Percentiles rank a stretch among this genome's conserved stretches.
These are phyloP conservation scores for Diplolepis rosae DNA, from an alignment of 2,888 invertebrate species.

Conservation along the genomic window DNA sequence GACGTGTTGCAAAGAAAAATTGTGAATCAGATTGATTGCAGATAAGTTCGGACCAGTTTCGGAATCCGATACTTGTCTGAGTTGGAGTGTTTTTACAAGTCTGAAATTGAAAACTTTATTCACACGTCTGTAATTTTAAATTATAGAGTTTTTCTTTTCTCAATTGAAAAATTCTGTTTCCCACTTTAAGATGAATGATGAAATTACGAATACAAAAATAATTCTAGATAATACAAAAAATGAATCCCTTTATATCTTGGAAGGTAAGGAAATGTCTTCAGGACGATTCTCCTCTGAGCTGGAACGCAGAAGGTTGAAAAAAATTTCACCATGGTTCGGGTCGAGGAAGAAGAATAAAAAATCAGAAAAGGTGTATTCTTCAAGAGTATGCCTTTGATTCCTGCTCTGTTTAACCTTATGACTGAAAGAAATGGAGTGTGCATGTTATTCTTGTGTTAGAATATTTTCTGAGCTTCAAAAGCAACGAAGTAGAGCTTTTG, in stretches of 20 bases:
- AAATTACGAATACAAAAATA: neutral
- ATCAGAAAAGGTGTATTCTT: slow-evolving; percentile 8
- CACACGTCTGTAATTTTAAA: neutral
- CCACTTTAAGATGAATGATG: neutral
- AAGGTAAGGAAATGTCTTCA: neutral
- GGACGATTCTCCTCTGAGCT: neutral
- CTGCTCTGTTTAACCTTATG: neutral
- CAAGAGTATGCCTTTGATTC: neutral
- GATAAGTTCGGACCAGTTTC: no score
- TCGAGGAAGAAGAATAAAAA: slow-evolving; percentile 50
- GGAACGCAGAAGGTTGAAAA: neutral
- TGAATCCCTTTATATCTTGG: neutral
- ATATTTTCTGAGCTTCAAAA: neutral
- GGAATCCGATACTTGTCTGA: no score
- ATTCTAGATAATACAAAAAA: neutral
- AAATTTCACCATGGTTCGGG: slow-evolving; percentile 35
- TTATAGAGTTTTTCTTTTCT: neutral
- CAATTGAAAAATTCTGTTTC: neutral
- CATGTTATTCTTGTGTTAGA: neutral
- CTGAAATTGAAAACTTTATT: neutral
- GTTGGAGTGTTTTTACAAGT: no score
- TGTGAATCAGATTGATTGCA: no score
- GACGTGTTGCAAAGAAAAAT: no score
- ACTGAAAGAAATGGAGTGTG: neutral
- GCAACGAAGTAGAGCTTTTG: neutral